phyloP scores from a whole-genome alignment of 2,797 vertebrate genomes.

The Danio aesculapii region DNA sequence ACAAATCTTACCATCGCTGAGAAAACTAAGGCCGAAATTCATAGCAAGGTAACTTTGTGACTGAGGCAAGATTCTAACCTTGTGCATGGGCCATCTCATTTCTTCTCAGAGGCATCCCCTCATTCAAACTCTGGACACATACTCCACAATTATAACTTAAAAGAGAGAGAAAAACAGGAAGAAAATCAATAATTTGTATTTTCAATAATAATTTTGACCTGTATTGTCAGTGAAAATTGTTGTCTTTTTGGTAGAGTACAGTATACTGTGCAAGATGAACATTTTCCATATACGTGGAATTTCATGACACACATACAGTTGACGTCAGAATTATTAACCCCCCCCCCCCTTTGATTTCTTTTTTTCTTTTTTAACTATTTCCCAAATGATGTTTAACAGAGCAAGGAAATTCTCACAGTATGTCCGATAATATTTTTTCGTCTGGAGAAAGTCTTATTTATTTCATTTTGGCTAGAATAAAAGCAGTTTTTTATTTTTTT shows the following conservation, averaged over 20 bases:
- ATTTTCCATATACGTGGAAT: not conserved
- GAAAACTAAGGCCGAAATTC: constrained; percentile 73
- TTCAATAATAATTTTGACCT: not conserved
- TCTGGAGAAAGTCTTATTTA: too few species aligned
- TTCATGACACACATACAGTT: too few species aligned
- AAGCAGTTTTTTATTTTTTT: too few species aligned
- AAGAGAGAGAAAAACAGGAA: not conserved
- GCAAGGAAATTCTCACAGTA: too few species aligned
- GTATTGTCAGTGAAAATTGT: too few species aligned
- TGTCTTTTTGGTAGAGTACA: not conserved
- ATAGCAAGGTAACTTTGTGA: constrained; percentile 81
- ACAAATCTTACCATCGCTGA: constrained; percentile 54
- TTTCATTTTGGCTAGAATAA: too few species aligned
- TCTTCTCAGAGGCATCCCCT: not conserved
- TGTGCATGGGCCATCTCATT: constrained; percentile 53
- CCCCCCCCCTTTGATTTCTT: too few species aligned
- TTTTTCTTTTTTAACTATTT: too few species aligned
- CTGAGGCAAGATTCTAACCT: constrained; percentile 63
- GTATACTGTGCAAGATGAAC: not conserved
- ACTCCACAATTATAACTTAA: not conserved
- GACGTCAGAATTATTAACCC: too few species aligned
- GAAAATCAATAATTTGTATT: not conserved
- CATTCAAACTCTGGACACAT: not conserved
- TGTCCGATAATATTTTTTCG: too few species aligned
- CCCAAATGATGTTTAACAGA: too few species aligned